Evolutionary conservation across 2,113 vertebrate species (phyloP), one percentile per base, ranked within the genome.

Genomic region (Ramphastos sulfuratus): DNA sequence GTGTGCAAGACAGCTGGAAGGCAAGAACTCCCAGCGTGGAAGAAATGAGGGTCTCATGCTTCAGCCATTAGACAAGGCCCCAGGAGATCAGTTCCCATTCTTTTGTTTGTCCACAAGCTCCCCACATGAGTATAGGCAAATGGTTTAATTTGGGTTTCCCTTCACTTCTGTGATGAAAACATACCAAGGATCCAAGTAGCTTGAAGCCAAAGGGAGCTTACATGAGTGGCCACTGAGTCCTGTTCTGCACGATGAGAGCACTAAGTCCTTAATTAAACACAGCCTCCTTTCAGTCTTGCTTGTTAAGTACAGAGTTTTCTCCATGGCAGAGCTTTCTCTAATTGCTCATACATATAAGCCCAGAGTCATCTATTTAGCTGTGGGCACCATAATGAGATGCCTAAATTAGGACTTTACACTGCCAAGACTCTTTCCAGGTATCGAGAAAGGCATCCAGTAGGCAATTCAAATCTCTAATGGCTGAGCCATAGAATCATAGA

Each of bases 1-100:
- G 76, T 54, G 71, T 92, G 71, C 81, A 85, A 48, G 71, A 55
- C 85, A 85, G 76, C 71, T 89, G 71, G 65, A 85, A 82, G 82
- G 18, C 10, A 0, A 85, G 55, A n/a, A 64, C 31, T 72, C 85
- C 72, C 42, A 85, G 81, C 60, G 27, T 30, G 66, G 71, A 59
- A 85, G 50, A 66, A 78, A 82, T 54, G 66, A 92, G 42, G 42
- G 42, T 64, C 81, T 92, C 12, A 0, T 59, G 71, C 55, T 89
- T 82, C 73, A 77, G 8, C 42, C 60, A 37, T 82, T 89, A 89
- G 60, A 59, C n/a, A 42, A 59, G 28, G 10, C 35, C 60, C 48
- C 65, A 48, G 71, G 81, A 85, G 81, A 91, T 28, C 12, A 64
- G 24, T 58, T 77, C 48, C 77, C 17, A 35, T 89, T 85, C 60